phyloP scores from a whole-genome alignment of 2,113 vertebrate species.

The Cryptomyrus ogoouensis region DNA sequence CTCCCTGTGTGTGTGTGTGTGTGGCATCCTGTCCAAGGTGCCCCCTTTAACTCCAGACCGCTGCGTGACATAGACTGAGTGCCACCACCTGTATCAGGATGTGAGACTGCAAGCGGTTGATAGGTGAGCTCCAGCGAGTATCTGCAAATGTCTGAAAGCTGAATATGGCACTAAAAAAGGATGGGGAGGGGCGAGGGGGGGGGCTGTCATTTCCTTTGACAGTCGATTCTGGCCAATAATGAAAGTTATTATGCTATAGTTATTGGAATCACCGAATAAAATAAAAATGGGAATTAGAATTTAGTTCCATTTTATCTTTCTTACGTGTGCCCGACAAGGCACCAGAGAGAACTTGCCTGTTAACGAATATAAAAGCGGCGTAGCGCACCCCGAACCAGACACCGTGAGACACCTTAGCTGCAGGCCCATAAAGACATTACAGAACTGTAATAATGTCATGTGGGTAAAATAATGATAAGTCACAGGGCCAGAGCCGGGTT shows the following conservation, averaged over 20 bases:
- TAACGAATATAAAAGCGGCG: not conserved
- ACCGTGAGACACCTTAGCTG: not conserved
- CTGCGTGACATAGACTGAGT: not conserved
- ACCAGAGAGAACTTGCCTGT: not conserved
- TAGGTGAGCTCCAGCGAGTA: not conserved
- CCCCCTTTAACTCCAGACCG: not conserved
- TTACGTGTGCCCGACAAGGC: not conserved
- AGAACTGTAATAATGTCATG: not conserved
- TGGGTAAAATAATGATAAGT: not conserved
- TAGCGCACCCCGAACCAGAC: not conserved
- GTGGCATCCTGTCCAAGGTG: not conserved
- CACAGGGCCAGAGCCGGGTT: no score
- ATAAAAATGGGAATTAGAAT: slow-evolving; percentile 8
- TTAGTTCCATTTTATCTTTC: slow-evolving; percentile 2
- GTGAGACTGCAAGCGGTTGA: not conserved
- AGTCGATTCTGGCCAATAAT: not conserved
- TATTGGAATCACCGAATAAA: slow-evolving; percentile 8
- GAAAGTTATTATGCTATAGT: not conserved
- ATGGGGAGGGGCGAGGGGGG: not conserved
- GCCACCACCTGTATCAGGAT: not conserved
- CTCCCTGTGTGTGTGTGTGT: not conserved
- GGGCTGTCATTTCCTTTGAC: not conserved
- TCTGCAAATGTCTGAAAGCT: not conserved
- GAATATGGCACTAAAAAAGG: not conserved
- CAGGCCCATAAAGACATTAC: not conserved